Evolutionary conservation across 2,888 invertebrate species (phyloP).

Genomic region (Eretmocerus hayati): DNA sequence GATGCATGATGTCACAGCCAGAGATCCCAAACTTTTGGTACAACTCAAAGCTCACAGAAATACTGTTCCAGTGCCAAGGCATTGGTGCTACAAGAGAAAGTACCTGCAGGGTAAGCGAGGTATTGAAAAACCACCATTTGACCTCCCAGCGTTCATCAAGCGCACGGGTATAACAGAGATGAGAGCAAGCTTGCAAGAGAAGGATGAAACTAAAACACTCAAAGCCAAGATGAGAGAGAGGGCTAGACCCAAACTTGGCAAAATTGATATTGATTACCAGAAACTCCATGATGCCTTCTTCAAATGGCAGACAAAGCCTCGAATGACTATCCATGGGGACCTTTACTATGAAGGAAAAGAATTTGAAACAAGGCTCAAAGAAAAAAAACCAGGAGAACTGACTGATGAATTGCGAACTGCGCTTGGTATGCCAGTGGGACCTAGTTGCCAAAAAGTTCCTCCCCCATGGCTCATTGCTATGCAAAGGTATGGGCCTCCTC

Average conservation of each 20-base stretch:
- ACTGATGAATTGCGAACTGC: slow-evolving; percentile 94
- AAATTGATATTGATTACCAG: slow-evolving; percentile 99
- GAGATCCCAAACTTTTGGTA: slow-evolving; percentile 93
- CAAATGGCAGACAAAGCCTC: slow-evolving; percentile 98
- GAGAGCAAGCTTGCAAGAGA: slow-evolving; percentile 96
- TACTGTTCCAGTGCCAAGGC: slow-evolving; percentile 95
- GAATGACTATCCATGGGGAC: slow-evolving; percentile 98
- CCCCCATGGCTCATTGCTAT: slow-evolving; percentile 96
- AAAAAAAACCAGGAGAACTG: slow-evolving; percentile 97
- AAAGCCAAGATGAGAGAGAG: slow-evolving; percentile 98
- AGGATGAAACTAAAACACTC: slow-evolving; percentile 88
- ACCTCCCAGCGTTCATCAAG: slow-evolving; percentile 97
- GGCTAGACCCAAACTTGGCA: slow-evolving; percentile 94
- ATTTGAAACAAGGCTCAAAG: slow-evolving; percentile 93
- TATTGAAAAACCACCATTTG: slow-evolving; percentile 98
- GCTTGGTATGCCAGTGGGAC: slow-evolving; percentile 97
- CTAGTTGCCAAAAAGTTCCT: slow-evolving; percentile 83
- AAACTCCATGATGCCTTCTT: slow-evolving; percentile 99
- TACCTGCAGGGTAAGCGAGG: slow-evolving; percentile 95
- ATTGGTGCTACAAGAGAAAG: slow-evolving; percentile 98
- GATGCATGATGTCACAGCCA: slow-evolving; percentile 99
- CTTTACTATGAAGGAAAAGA: slow-evolving; percentile 99
- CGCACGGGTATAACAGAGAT: slow-evolving; percentile 99
- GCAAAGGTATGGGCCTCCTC: slow-evolving; percentile 98
- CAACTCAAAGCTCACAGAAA: slow-evolving; percentile 94